Evolutionary conservation across 2,113 vertebrate species (phyloP).

Genomic region (Hippopotamus amphibius): DNA sequence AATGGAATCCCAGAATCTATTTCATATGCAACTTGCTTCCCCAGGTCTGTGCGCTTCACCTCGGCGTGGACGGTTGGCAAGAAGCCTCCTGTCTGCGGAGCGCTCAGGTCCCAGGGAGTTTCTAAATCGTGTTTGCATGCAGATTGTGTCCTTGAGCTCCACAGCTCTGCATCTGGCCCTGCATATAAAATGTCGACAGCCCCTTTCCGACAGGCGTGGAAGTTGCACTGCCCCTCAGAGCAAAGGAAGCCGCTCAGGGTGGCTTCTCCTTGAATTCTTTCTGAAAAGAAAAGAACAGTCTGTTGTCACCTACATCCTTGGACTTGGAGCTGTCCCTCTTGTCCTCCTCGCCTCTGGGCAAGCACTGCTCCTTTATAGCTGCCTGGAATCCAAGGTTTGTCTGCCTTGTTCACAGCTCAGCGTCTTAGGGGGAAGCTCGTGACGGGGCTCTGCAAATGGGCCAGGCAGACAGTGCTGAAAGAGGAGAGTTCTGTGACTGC

Average conservation of each 20-base stretch:
- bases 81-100: background rate
- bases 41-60: background rate
- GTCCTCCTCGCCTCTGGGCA: background rate
- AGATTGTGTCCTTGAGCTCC: background rate
- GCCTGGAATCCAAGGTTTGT: background rate
- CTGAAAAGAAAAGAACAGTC: background rate
- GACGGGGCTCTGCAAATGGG: accelerated
- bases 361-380: background rate
- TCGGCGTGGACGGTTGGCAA: background rate
- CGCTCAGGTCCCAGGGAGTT: background rate
- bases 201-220: background rate
- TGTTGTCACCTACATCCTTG: background rate
- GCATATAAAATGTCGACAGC: background rate
- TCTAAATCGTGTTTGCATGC: background rate
- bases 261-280: background rate
- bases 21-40: background rate
- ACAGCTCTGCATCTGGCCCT: background rate
- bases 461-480: background rate
- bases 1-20: background rate
- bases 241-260: accelerated
- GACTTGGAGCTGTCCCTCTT: background rate
- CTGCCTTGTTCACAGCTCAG: background rate
- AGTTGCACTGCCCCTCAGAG: no score
- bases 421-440: background rate
- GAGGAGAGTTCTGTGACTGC: accelerated